Evolutionary conservation across 2,797 vertebrate species (phyloP).

Genomic region (Bradypodion ventrale): DNA sequence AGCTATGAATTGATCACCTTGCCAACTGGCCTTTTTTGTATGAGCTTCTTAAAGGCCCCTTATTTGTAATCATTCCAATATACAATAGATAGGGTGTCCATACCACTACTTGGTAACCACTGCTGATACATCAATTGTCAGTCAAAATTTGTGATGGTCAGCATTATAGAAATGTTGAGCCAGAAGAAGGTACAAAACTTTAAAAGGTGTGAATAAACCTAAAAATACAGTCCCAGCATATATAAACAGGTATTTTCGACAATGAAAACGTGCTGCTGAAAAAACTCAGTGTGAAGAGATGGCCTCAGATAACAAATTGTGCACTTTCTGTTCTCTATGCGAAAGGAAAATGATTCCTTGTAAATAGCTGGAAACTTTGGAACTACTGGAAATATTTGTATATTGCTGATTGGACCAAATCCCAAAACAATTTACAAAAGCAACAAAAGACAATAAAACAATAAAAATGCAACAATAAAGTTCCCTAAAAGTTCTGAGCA

Average conservation of each 20-base stretch:
- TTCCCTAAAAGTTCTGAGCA: too few species aligned
- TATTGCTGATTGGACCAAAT: too few species aligned
- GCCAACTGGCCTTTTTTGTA: too few species aligned
- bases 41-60: constrained; percentile 14
- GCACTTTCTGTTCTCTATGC: constrained; percentile 16
- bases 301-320: neutral
- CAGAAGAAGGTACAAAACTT: neutral
- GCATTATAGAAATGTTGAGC: neutral
- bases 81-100: neutral
- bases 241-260: neutral
- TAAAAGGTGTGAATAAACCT: neutral
- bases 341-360: constrained; percentile 55
- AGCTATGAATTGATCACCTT: too few species aligned
- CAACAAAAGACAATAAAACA: too few species aligned
- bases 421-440: too few species aligned
- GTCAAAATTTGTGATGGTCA: neutral
- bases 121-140: constrained; percentile 12
- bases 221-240: neutral
- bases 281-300: constrained; percentile 27
- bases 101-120: neutral
- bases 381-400: neutral
- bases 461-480: too few species aligned
- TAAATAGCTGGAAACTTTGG: constrained; percentile 53
- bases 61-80: constrained; percentile 15
- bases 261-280: constrained; percentile 1